Evolutionary conservation across 1,140 invertebrate genomes (phyloP), one percentile per base, ranked within the genome.

Genomic region (Bombus superbus): DNA sequence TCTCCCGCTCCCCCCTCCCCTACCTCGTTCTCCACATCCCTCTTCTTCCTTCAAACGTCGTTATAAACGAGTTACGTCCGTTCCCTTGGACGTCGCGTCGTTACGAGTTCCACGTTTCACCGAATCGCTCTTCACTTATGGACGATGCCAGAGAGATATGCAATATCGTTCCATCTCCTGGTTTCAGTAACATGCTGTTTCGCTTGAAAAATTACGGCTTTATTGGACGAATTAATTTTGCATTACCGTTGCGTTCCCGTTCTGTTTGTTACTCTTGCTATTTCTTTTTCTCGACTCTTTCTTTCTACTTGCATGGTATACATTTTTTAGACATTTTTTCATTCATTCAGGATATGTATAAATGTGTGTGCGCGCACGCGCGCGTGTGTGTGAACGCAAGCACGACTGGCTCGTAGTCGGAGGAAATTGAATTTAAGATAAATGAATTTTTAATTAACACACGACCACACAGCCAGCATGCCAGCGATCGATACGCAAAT

Each of bases 61-160:
- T 90, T 90, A 90, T 90, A 90, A 90, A 87, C 88, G 89, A 90
- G 86, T 90, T 90, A 90, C 86, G 88, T 59, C 47, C 57, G 71
- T 81, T 64, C 69, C 78, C 78, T 72, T 64, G 88, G 85, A 90
- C 68, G 89, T 90, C 86, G 88, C 64, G 89, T 90, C 86, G 88
- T 90, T 90, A 90, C 82, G 89, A 87, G 82, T 90, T 81, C 86
- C 88, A 82, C 86, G 86, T 90, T 90, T 89, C 87, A 71, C 69
- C 77, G 62, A 75, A 64, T 79, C 75, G 62, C 68, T 77, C 38
- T 6, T 73, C 78, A 44, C 66, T 80, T 74, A 68, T 76, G 71
- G 75, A 80, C 74, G 75, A 79, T 38, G 79, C 44, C 42, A n/a
- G n/a, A 44, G 84, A 89, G 71, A 79, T 78, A 86, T 69, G 79